Percentiles rank a stretch among this genome's conserved stretches.
Conservation (phyloP, 2,113 vertebrate genomes). For the Elephas maximus region DNA sequence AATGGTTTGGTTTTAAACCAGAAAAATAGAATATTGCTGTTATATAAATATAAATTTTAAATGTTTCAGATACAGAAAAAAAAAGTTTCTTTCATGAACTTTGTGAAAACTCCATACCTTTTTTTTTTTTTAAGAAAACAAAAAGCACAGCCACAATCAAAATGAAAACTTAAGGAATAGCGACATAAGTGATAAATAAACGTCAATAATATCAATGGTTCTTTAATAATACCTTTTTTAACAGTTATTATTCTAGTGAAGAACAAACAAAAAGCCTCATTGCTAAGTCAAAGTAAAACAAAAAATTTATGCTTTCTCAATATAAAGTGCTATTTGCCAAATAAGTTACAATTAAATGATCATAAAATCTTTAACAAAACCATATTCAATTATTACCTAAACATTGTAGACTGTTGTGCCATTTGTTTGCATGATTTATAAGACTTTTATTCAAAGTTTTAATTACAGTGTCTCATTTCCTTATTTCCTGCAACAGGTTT, state of each 20-base stretch:
- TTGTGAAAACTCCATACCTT: not conserved
- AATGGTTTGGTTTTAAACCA: not conserved
- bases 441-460: not conserved
- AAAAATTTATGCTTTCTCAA: not conserved
- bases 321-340: not conserved
- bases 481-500: not conserved
- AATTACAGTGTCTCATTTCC: not conserved
- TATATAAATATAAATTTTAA: not conserved
- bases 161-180: not conserved
- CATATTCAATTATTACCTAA: not conserved
- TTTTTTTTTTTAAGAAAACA: not conserved
- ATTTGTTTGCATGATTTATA: not conserved
- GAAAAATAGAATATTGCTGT: not conserved
- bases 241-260: not conserved
- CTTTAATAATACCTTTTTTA: not conserved
- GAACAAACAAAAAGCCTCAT: not conserved
- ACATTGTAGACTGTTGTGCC: not conserved
- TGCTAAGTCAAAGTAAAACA: slow-evolving; percentile 6
- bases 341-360: not conserved
- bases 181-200: not conserved
- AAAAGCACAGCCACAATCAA: not conserved
- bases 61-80: not conserved
- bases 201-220: not conserved
- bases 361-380: not conserved
- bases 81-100: not conserved